A percentile compares a stretch with the other conserved stretches of the same genome.
Evolutionary conservation across 2,113 vertebrate genomes (phyloP).

Genomic region (Glaucomys volans): DNA sequence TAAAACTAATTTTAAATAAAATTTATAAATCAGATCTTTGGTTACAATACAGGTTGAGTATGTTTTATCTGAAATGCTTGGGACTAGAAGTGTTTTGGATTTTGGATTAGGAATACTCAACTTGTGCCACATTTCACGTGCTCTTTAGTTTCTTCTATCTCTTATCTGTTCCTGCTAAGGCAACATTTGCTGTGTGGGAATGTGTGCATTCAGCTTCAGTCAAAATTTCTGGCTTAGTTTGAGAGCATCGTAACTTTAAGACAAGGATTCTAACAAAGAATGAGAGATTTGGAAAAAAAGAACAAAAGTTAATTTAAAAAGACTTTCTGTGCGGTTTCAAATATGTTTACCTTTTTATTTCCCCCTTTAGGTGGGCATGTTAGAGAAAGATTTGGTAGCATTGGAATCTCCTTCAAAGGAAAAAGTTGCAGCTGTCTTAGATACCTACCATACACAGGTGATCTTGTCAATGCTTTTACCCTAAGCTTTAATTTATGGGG

Average conservation of each 20-base stretch:
- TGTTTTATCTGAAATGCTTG: not conserved
- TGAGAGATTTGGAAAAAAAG: not conserved
- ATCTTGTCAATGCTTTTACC: slow-evolving; percentile 41
- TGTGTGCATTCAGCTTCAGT: not conserved
- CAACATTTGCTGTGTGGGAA: not conserved
- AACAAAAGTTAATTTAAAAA: not conserved
- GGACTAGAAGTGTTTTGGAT: not conserved
- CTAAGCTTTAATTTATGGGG: not conserved
- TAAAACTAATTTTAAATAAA: slow-evolving; percentile 30
- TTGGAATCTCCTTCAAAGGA: slow-evolving; percentile 92
- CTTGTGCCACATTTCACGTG: not conserved
- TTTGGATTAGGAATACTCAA: not conserved
- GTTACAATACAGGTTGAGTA: not conserved
- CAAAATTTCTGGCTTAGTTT: not conserved
- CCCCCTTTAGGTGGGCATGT: slow-evolving; percentile 88
- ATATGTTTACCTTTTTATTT: not conserved
- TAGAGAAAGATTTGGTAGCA: slow-evolving; percentile 93
- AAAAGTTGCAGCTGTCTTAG: slow-evolving; percentile 89
- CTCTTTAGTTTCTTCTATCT: not conserved
- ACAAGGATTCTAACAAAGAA: not conserved
- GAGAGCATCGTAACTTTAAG: slow-evolving; percentile 22
- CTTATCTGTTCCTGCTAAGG: not conserved
- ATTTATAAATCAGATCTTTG: not conserved
- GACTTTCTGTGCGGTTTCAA: not conserved
- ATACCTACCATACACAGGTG: slow-evolving; percentile 93